Base-by-base conservation (phyloP, 2,113 vertebrate species). In the Vimba vimba region DNA sequence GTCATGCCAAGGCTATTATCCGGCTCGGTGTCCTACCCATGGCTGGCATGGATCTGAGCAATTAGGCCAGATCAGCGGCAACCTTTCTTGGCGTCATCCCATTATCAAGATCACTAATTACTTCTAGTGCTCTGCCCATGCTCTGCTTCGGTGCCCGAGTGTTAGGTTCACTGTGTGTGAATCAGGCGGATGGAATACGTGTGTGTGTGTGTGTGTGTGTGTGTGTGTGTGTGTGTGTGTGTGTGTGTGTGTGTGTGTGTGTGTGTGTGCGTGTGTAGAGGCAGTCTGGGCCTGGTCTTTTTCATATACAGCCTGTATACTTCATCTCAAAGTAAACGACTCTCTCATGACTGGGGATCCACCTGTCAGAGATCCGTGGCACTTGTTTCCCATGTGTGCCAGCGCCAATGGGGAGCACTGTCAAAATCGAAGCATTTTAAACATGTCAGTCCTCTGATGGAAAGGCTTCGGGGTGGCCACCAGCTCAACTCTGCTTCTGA, bases 71-170 rank as follows among this genome's bases (percentile, higher is more conserved):
- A 93, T 95, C 93, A 93, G 93, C 92, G 89, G 92, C 93, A 92
- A 93, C 91, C 93, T 92, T 91, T 90, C 90, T 89, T 89, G 88
- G 91, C 93, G 93, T 93, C 84, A 91, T 90, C 90, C 94, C 94
- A 94, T 94, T 94, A 93, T 94, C 92, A 95, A 94, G 89, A 94
- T 93, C 86, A 27, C 95, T 96, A 95, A 96, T 96, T 96, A 95
- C 93, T 87, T 86, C 90, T 90, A 89, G 91, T 89, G 91, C 91
- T 88, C 91, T 89, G 60, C 81, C 86, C 84, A 88, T 89, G 73
- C 88, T 91, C 90, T 74, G 59, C 68, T 82, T 71, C 83, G 73
- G 82, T 88, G 90, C 92, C 87, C 85, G 74, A 89, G 92, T 84
- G n/a, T 85, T 43, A 73, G 45, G 50, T 85, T 50, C 59, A 59